Conservation (phyloP, 1,140 invertebrate species). For the Drosophila jambulina region DNA sequence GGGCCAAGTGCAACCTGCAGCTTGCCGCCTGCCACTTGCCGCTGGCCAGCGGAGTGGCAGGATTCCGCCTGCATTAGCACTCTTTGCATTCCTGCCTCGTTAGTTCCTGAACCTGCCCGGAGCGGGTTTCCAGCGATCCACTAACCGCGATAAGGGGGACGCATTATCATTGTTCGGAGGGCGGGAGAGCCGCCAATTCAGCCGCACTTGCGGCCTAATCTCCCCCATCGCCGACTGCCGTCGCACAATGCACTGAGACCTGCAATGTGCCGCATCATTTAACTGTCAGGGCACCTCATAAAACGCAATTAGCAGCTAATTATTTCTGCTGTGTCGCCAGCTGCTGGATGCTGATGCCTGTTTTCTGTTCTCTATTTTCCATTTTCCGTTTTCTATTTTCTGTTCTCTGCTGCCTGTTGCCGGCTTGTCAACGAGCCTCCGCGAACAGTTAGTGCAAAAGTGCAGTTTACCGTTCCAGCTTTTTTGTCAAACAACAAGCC, state of each 20-base stretch:
- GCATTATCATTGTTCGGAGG: constrained; percentile 54
- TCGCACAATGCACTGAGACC: constrained; percentile 6
- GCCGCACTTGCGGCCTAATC: constrained; percentile 25
- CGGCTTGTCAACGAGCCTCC: constrained; percentile 38
- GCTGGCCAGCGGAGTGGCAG: constrained; percentile 19
- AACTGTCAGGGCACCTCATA: constrained; percentile 66
- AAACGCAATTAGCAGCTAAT: constrained; percentile 77
- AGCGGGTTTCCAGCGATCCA: constrained; percentile 55
- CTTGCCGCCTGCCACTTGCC: neutral
- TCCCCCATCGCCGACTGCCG: constrained; percentile 8
- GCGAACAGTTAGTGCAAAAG: constrained; percentile 66
- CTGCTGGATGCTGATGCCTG: constrained; percentile 1
- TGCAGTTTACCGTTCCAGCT: constrained; percentile 63
- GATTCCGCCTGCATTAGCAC: constrained; percentile 67
- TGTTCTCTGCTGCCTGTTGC: constrained; percentile 10
- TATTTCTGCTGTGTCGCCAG: constrained; percentile 62
- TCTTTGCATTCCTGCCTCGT: constrained; percentile 78
- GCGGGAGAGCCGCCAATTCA: constrained; percentile 14
- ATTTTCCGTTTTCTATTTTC: neutral
- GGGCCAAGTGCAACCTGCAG: constrained; percentile 16
- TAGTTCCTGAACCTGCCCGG: constrained; percentile 68
- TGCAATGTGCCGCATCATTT: constrained; percentile 54
- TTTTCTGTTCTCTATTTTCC: neutral
- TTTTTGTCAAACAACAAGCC: constrained; percentile 72
- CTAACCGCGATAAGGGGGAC: constrained; percentile 65